Evolutionary conservation across 2,888 invertebrate species (phyloP), one percentile per base, ranked within the genome.

Genomic region (Andrena chrysosceles): DNA sequence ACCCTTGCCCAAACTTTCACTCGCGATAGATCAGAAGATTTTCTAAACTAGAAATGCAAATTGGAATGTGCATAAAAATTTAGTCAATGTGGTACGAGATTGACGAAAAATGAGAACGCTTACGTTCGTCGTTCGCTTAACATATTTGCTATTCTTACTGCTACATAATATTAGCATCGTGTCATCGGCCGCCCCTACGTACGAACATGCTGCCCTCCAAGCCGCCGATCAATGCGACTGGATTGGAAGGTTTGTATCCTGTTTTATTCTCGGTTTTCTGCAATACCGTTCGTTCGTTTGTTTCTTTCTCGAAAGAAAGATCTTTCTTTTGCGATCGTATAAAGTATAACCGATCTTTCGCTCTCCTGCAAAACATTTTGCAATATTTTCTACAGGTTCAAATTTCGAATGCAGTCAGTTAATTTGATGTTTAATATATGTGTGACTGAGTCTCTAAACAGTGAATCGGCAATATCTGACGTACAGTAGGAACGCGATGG

Each of bases 221-320:
- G 86, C 89, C 48, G 93, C 91, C 26, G 94, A 94, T 85, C 93
- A 93, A 87, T 94, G 94, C 88, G 93, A 93, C 82, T 94, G 94
- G 94, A 92, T 90, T 85, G 94, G 93, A 91, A 94, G 93, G 94
- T 94, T 88, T 87, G 92, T 93, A 81, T 79, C 67, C 68, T 13
- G 35, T 67, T n/a, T 56, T 64, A 66, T 71, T 60, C 33, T 35
- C 26, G 0, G 20, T 48, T 56, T 33, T 35, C 5, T 48, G 49
- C 5, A 4, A 26, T 29, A 16, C 20, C 10, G 26, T 29, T 62
- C n/a, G 3, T 29, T 33, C 7, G 1, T 49, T 49, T 13, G 26
- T 26, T 26, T 35, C 2, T 52, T 49, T 13, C n/a, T 35, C 8
- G 33, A 33, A 33, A 33, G 8, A 33, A 33, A 33, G 33, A 33